phyloP scores from a whole-genome alignment of 2,888 invertebrate species.

The Yponomeuta malinellus region DNA sequence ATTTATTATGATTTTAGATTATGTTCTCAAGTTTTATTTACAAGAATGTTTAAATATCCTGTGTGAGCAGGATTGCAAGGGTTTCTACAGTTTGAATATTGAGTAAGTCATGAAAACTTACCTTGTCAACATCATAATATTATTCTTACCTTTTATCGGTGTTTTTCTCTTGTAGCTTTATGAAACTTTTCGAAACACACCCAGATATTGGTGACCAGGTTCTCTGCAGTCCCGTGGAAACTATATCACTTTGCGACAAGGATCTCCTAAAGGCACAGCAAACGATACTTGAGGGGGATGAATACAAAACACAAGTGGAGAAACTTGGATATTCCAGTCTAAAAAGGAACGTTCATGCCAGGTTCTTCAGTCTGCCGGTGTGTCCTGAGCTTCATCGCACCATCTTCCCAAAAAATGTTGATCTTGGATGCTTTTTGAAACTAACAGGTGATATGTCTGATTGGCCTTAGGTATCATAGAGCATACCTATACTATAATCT shows the following conservation, averaged over 20 bases:
- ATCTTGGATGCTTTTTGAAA: slow-evolving; percentile 83
- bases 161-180: slow-evolving; percentile 72
- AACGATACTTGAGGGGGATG: slow-evolving; percentile 59
- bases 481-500: too few species aligned
- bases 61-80: slow-evolving; percentile 71
- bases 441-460: slow-evolving; percentile 74
- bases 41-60: slow-evolving; percentile 79
- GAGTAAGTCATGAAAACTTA: slow-evolving; percentile 73
- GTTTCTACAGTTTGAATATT: slow-evolving; percentile 80
- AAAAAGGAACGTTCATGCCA: slow-evolving; percentile 80
- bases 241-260: slow-evolving; percentile 78
- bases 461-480: too few species aligned
- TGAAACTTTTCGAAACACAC: slow-evolving; percentile 81
- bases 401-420: slow-evolving; percentile 81
- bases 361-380: slow-evolving; percentile 80
- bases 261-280: slow-evolving; percentile 78
- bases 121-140: slow-evolving; percentile 8
- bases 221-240: slow-evolving; percentile 77
- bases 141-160: background rate
- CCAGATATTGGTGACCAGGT: slow-evolving; percentile 81
- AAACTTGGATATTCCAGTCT: slow-evolving; percentile 51
- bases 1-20: slow-evolving; percentile 62
- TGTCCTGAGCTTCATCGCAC: slow-evolving; percentile 81
- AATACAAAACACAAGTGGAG: slow-evolving; percentile 41
- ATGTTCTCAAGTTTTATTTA: slow-evolving; percentile 76